Conservation (phyloP, 2,888 invertebrate species). For the Hymenopus coronatus region DNA sequence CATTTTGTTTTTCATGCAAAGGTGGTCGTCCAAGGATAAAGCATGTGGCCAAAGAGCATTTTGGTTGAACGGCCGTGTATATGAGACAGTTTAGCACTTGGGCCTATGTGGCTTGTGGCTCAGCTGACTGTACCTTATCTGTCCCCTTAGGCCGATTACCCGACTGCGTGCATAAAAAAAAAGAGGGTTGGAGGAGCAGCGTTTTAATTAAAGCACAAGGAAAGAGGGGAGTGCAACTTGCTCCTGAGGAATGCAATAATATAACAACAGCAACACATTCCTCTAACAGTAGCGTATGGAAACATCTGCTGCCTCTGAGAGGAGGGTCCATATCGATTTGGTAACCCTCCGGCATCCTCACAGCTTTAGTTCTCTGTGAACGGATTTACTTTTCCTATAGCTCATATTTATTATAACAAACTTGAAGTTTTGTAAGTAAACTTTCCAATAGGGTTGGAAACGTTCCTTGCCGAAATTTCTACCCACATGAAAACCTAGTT, state of each 20-base stretch:
- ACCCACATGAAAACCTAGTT: too few species aligned
- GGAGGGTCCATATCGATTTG: neutral
- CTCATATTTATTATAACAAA: too few species aligned
- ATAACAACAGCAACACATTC: slow-evolving; percentile 12
- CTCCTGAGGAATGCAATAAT: slow-evolving; percentile 5
- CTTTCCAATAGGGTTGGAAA: too few species aligned
- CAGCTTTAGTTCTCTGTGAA: too few species aligned
- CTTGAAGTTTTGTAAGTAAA: too few species aligned
- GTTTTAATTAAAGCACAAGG: slow-evolving; percentile 18
- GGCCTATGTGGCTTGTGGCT: neutral
- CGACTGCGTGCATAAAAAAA: neutral
- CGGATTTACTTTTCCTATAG: too few species aligned
- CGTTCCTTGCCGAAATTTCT: too few species aligned
- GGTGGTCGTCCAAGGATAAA: too few species aligned
- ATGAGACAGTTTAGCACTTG: too few species aligned
- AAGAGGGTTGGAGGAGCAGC: neutral
- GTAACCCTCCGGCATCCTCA: neutral
- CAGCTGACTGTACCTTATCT: neutral
- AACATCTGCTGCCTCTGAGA: slow-evolving; percentile 9
- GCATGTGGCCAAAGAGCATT: too few species aligned
- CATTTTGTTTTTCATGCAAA: too few species aligned
- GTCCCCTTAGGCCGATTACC: neutral
- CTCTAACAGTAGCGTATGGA: neutral
- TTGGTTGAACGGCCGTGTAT: too few species aligned
- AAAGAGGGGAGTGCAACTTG: neutral